phyloP scores from a whole-genome alignment of 2,113 vertebrate genomes.

The Polypterus bichir region DNA sequence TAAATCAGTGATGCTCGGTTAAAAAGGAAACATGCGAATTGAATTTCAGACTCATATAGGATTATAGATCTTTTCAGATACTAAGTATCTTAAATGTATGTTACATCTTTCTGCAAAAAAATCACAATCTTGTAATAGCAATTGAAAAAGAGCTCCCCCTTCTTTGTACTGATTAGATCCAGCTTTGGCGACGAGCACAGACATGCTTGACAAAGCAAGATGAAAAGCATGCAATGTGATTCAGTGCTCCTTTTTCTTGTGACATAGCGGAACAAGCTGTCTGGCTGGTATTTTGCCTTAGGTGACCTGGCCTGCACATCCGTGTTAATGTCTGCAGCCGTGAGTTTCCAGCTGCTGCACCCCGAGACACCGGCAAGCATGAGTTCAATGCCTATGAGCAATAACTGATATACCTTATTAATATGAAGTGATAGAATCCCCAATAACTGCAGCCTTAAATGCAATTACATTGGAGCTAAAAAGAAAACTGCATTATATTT shows the following conservation, averaged over 20 bases:
- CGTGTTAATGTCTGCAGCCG: neutral
- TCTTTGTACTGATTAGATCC: no score
- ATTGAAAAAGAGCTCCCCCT: no score
- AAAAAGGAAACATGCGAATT: no score
- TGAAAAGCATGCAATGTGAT: neutral
- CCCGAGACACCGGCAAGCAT: neutral
- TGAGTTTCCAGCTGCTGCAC: neutral
- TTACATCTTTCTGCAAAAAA: no score
- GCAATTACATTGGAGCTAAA: neutral
- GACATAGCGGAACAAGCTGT: neutral
- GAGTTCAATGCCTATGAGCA: neutral
- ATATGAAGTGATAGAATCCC: neutral
- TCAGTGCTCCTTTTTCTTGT: neutral
- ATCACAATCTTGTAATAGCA: no score
- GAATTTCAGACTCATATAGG: no score
- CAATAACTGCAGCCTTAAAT: neutral
- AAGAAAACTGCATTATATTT: neutral
- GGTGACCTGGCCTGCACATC: constrained; percentile 4
- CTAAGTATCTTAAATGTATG: no score
- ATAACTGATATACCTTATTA: neutral
- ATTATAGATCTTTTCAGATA: no score
- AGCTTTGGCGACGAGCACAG: no score
- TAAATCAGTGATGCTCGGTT: no score
- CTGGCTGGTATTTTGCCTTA: constrained; percentile 2
- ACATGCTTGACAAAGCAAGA: neutral